Conservation (phyloP, 37 sponge, comb jelly and placozoan genomes). For the Beroe forskalii region DNA sequence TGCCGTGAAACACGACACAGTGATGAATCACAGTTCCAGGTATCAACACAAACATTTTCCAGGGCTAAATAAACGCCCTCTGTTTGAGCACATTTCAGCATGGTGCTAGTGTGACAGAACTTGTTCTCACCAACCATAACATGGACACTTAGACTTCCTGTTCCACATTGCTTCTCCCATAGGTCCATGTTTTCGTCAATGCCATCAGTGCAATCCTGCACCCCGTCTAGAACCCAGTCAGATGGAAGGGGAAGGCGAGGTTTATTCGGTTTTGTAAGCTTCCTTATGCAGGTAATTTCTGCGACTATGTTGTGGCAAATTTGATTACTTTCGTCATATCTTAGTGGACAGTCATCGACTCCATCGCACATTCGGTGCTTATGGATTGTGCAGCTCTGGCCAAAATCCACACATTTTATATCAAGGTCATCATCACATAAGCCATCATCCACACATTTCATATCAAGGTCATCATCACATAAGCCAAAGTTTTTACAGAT, state of each 20-base stretch:
- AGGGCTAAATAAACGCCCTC: background rate
- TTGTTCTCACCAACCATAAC: background rate
- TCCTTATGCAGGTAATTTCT: background rate
- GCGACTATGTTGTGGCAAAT: background rate
- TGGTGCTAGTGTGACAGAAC: background rate
- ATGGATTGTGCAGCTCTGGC: background rate
- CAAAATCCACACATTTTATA: background rate
- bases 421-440: conserved; percentile 1
- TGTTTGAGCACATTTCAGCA: background rate
- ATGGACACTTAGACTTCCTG: background rate
- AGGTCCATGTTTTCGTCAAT: background rate
- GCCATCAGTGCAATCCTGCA: background rate
- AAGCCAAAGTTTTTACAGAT: background rate
- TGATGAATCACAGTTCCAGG: background rate
- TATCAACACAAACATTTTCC: background rate
- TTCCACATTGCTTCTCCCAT: background rate
- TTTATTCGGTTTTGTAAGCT: background rate
- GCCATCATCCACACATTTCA: no score
- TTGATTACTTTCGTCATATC: background rate
- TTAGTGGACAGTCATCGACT: background rate
- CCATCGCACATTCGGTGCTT: background rate
- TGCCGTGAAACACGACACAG: background rate
- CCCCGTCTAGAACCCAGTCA: background rate
- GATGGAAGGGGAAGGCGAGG: background rate
- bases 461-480: no score